Conservation (phyloP, 2,113 vertebrate species). For the Papio anubis region DNA sequence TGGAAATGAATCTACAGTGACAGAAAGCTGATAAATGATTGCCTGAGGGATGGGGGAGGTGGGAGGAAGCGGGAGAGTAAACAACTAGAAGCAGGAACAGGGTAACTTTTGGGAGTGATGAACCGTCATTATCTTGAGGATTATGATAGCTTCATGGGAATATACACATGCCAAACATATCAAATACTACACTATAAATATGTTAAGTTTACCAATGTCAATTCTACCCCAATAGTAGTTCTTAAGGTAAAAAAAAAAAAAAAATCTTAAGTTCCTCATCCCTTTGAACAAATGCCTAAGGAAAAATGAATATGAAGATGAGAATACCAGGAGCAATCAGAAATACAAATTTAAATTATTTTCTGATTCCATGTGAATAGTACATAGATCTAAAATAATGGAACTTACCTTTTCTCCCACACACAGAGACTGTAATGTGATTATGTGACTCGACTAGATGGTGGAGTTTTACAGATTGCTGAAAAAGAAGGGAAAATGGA, state of each 20-base stretch:
- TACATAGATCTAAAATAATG: slow-evolving; percentile 12
- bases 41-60: not conserved
- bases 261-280: not conserved
- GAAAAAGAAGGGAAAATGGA: slow-evolving; percentile 74
- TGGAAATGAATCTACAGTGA: not conserved
- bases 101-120: not conserved
- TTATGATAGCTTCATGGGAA: not conserved
- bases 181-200: not conserved
- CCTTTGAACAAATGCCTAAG: not conserved
- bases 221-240: not conserved
- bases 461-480: slow-evolving; percentile 89
- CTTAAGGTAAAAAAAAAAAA: not conserved
- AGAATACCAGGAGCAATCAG: not conserved
- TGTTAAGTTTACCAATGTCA: not conserved
- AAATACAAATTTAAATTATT: not conserved
- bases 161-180: not conserved
- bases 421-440: slow-evolving; percentile 84
- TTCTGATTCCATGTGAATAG: slow-evolving; percentile 3
- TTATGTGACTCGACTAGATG: slow-evolving; percentile 87
- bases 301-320: not conserved
- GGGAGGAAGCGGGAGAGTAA: not conserved
- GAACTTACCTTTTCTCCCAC: slow-evolving; percentile 84
- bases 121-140: not conserved
- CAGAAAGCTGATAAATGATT: not conserved
- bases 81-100: not conserved